Percentiles rank a stretch among this genome's conserved stretches.
Conservation (phyloP, 2,888 invertebrate species). For the Morpho helenor region DNA sequence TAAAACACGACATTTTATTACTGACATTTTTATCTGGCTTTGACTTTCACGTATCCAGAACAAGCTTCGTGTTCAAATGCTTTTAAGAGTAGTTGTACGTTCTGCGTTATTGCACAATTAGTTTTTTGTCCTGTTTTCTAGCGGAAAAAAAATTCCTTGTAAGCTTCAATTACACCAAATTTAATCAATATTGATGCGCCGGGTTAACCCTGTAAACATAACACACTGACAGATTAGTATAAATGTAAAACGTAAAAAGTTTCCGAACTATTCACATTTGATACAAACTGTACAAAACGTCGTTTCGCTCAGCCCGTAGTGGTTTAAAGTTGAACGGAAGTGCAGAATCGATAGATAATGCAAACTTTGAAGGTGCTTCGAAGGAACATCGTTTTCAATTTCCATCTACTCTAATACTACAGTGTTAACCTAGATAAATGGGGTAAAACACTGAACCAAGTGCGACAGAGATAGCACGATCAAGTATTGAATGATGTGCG, state of each 20-base stretch:
- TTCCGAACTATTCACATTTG: constrained; percentile 1
- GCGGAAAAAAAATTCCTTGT: no score
- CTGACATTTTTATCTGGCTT: no score
- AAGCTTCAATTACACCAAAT: no score
- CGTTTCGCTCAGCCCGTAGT: constrained; percentile 11
- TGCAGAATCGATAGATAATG: constrained; percentile 25
- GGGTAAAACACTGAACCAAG: constrained; percentile 19
- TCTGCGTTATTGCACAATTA: no score
- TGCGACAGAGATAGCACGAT: constrained; percentile 16
- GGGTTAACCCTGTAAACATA: no score
- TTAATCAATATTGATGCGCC: no score
- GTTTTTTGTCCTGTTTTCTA: no score
- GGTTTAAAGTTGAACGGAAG: constrained; percentile 16
- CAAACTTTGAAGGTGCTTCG: constrained; percentile 21
- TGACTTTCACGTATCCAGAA: no score
- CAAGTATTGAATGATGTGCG: not conserved
- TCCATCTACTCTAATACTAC: constrained; percentile 27
- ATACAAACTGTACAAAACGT: constrained; percentile 8
- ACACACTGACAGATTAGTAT: no score
- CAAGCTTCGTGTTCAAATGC: no score
- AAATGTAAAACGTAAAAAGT: constrained; percentile 1
- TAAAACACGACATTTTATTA: no score
- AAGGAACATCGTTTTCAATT: constrained; percentile 26
- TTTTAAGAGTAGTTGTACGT: no score
- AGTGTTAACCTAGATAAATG: constrained; percentile 28